These are phyloP conservation scores for Sinocyclocheilus anophthalmus DNA, from an alignment of 2,113 vertebrate genomes.

Conservation along the genomic window DNA sequence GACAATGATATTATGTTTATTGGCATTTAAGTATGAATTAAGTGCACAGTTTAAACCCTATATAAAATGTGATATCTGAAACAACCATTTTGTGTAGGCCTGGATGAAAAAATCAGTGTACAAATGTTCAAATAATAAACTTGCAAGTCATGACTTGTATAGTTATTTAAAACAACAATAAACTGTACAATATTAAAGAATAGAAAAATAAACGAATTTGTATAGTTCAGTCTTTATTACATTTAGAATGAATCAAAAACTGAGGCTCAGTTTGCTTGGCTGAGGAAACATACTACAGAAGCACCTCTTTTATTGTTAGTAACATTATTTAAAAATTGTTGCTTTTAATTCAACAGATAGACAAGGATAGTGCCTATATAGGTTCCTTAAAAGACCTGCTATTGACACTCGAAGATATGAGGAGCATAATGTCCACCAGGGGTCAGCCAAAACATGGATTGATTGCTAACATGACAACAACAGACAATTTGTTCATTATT, in stretches of 20 bases:
- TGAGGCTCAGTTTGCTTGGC: conserved; percentile 9
- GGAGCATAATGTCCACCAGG: conserved; percentile 50
- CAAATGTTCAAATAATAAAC: conserved; percentile 51
- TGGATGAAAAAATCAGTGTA: conserved; percentile 50
- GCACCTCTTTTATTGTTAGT: conserved; percentile 1
- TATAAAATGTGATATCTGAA: neutral
- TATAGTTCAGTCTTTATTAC: conserved; percentile 57
- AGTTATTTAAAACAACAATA: conserved; percentile 65
- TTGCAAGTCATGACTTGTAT: conserved; percentile 61
- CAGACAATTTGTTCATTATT: conserved; percentile 17
- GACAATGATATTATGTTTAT: neutral
- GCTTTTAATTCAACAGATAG: conserved; percentile 13
- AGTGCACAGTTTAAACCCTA: neutral
- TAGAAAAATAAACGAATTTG: conserved; percentile 48
- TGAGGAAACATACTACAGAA: neutral
- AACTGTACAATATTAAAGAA: conserved; percentile 61
- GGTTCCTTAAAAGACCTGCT: neutral
- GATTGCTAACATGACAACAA: conserved; percentile 12
- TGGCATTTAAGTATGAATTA: conserved; percentile 12
- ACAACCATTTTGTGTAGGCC: neutral
- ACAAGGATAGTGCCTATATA: neutral
- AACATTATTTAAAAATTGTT: neutral
- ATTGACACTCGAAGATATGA: neutral
- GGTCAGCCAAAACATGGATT: conserved; percentile 49
- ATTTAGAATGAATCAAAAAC: conserved; percentile 54